Percentiles rank a stretch among this genome's conserved stretches.
These are phyloP conservation scores for Oreotrochilus melanogaster DNA, from an alignment of 2,113 vertebrate genomes.

Conservation along the genomic window DNA sequence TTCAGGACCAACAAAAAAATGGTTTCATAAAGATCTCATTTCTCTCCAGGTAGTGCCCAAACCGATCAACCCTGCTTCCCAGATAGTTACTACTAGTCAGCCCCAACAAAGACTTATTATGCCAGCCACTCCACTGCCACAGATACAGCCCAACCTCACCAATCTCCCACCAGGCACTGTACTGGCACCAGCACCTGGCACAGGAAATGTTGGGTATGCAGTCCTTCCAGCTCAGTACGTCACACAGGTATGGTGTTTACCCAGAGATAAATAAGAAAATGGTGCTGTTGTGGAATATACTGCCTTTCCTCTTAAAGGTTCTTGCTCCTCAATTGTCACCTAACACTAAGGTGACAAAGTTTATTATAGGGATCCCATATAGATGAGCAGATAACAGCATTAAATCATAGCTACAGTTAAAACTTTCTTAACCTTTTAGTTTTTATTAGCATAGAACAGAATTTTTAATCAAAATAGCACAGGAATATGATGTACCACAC, in stretches of 20 bases:
- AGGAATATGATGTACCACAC: neutral
- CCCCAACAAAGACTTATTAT: slow-evolving; percentile 96
- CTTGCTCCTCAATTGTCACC: neutral
- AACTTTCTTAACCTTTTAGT: neutral
- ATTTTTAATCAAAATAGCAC: neutral
- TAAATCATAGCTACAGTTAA: neutral
- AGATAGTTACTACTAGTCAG: slow-evolving; percentile 90
- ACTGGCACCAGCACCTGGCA: slow-evolving; percentile 90
- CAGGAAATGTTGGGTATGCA: slow-evolving; percentile 92
- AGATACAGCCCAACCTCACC: slow-evolving; percentile 97
- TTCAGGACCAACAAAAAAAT: neutral
- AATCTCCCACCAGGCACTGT: slow-evolving; percentile 95
- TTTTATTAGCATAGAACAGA: neutral
- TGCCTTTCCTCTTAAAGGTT: neutral
- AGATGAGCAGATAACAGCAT: neutral
- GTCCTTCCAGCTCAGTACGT: slow-evolving; percentile 96
- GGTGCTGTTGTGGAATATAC: neutral
- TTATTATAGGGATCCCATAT: neutral
- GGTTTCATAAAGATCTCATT: neutral
- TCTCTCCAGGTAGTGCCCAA: slow-evolving; percentile 89
- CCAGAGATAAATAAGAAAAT: neutral
- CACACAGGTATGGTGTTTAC: slow-evolving; percentile 85
- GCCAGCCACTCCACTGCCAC: slow-evolving; percentile 94
- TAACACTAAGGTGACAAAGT: neutral
- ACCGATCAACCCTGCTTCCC: slow-evolving; percentile 85